Percentiles rank a stretch among this genome's conserved stretches.
phyloP scores from a whole-genome alignment of 2,113 vertebrate species.

The Spea multiplicata region DNA sequence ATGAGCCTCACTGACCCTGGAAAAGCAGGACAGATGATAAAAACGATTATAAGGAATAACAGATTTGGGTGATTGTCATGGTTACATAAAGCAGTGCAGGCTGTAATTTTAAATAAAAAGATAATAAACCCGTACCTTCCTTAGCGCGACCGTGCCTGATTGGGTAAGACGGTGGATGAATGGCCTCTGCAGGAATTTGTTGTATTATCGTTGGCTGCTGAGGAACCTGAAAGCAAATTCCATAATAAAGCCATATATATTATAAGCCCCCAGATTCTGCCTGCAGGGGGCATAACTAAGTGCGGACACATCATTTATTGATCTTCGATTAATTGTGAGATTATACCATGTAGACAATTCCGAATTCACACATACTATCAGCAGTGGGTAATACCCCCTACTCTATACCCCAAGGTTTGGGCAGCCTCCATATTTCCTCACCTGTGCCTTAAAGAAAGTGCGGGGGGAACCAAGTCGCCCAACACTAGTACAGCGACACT shows the following conservation, averaged over 20 bases:
- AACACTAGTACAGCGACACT: too few relatives aligned
- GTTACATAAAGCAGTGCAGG: neutral
- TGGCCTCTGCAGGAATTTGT: slow-evolving; percentile 57
- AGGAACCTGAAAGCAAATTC: slow-evolving; percentile 24
- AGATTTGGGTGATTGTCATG: neutral
- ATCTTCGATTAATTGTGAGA: too few relatives aligned
- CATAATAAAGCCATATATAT: too few relatives aligned
- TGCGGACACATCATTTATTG: too few relatives aligned
- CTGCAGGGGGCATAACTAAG: too few relatives aligned
- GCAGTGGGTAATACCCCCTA: neutral
- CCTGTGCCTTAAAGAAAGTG: too few relatives aligned
- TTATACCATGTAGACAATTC: too few relatives aligned
- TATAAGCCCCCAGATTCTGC: too few relatives aligned
- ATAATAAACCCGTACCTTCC: slow-evolving; percentile 54
- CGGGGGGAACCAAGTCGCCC: too few relatives aligned
- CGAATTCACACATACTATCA: neutral
- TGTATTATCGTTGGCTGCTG: slow-evolving; percentile 58
- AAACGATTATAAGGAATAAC: too few relatives aligned
- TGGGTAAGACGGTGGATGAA: slow-evolving; percentile 46
- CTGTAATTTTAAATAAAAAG: neutral
- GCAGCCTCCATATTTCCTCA: too few relatives aligned
- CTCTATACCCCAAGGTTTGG: neutral
- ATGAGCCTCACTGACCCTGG: neutral
- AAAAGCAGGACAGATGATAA: too few relatives aligned
- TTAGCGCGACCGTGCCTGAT: slow-evolving; percentile 53